phyloP scores from a whole-genome alignment of 2,888 invertebrate species.

The Nomada fabriciana region DNA sequence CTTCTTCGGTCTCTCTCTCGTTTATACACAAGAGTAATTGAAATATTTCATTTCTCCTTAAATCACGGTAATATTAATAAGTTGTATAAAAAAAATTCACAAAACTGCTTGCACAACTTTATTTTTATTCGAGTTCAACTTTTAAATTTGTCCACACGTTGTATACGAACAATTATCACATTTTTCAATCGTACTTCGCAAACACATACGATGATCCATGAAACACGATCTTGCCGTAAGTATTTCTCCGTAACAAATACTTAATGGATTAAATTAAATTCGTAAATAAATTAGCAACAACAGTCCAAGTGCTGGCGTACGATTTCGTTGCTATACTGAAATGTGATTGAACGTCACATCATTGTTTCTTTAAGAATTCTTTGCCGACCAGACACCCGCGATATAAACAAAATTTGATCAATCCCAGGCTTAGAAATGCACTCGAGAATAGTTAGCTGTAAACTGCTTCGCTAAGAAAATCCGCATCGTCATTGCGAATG shows the following conservation, averaged over 20 bases:
- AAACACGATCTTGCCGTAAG: too few species aligned
- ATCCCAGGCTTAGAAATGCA: constrained; percentile 61
- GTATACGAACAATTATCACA: not conserved
- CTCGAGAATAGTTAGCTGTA: constrained; percentile 74
- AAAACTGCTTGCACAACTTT: not conserved
- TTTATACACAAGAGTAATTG: not conserved
- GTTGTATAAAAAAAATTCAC: not conserved
- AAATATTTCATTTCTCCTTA: too few species aligned
- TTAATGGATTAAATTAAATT: not conserved
- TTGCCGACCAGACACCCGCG: not conserved
- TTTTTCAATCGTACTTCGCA: not conserved
- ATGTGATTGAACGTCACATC: not conserved
- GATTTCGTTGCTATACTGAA: not conserved
- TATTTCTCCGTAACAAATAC: not conserved
- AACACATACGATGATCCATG: not conserved
- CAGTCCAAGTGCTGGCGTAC: not conserved
- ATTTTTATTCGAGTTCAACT: not conserved
- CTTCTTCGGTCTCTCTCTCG: not conserved
- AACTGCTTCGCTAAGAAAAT: constrained; percentile 71
- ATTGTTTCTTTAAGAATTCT: not conserved
- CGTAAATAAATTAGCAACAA: not conserved
- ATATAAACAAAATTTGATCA: not conserved
- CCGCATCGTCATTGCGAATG: constrained; percentile 66
- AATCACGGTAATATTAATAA: not conserved
- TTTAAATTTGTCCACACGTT: not conserved